Evolutionary conservation across 2,797 vertebrate genomes (phyloP).

Genomic region (Ibycter americanus): DNA sequence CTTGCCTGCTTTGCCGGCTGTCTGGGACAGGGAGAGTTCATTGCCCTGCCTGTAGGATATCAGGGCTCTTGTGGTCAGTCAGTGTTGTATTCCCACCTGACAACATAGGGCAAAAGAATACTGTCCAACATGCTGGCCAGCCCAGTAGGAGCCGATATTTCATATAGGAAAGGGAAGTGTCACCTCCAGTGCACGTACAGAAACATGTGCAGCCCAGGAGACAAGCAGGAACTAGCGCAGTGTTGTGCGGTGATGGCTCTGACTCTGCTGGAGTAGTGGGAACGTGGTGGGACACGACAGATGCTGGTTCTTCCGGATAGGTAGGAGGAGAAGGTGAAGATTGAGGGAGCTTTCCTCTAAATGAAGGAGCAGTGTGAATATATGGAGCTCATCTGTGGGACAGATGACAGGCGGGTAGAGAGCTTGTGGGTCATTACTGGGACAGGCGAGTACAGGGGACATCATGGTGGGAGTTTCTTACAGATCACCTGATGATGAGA

Average conservation of each 20-base stretch:
- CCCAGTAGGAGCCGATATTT: too few relatives aligned
- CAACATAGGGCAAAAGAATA: rapidly evolving
- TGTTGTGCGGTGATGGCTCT: rapidly evolving
- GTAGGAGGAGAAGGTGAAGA: neutral
- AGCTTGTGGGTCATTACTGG: neutral
- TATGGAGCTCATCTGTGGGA: neutral
- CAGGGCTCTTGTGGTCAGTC: neutral
- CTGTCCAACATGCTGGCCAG: neutral
- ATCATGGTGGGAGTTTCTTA: neutral
- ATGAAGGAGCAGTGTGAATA: neutral
- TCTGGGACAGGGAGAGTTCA: neutral
- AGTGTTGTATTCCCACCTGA: neutral
- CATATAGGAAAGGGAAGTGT: neutral
- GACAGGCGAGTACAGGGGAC: neutral
- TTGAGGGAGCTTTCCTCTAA: neutral
- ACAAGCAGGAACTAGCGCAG: neutral
- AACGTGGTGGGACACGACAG: neutral
- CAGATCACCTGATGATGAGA: neutral
- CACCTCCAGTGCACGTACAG: neutral
- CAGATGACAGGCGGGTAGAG: neutral
- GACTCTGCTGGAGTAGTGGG: neutral
- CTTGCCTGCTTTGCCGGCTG: neutral
- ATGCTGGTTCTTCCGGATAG: neutral
- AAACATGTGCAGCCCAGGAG: neutral
- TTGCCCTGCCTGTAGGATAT: neutral